Percentiles rank a stretch among this genome's conserved stretches.
Evolutionary conservation across 2,888 invertebrate species (phyloP).

Genomic region (Melolontha melolontha): DNA sequence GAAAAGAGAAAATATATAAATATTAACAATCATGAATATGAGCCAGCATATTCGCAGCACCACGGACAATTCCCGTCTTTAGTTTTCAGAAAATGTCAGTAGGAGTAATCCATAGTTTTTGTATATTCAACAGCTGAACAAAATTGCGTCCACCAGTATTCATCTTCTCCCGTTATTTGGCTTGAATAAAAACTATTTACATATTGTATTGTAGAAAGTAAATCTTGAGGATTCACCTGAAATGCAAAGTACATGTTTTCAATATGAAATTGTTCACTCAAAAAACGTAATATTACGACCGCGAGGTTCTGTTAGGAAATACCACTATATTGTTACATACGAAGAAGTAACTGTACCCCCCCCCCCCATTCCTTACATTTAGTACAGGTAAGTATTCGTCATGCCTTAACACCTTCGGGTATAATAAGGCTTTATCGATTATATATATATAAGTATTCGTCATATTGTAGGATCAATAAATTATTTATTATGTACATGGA

Average conservation of each 20-base stretch:
- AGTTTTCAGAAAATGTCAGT: slow-evolving; percentile 53
- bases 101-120: slow-evolving; percentile 92
- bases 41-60: slow-evolving; percentile 44
- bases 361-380: too few species aligned
- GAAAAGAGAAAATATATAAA: slow-evolving; percentile 7
- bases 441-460: too few species aligned
- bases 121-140: slow-evolving; percentile 97
- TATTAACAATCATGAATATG: slow-evolving; percentile 37
- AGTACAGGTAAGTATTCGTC: too few species aligned
- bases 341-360: too few species aligned
- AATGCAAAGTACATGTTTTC: slow-evolving; percentile 46
- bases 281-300: too few species aligned
- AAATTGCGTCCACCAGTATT: slow-evolving; percentile 99
- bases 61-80: slow-evolving; percentile 28
- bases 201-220: slow-evolving; percentile 96
- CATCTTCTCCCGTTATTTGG: slow-evolving; percentile 88
- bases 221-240: slow-evolving; percentile 92
- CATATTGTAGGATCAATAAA: too few species aligned
- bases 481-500: too few species aligned
- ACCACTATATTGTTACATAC: too few species aligned
- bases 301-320: too few species aligned
- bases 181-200: slow-evolving; percentile 92
- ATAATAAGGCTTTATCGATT: too few species aligned
- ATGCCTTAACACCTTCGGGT: too few species aligned
- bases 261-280: too few species aligned